These are phyloP conservation scores for Plusia festucae DNA, from an alignment of 2,888 invertebrate genomes.

Conservation along the genomic window DNA sequence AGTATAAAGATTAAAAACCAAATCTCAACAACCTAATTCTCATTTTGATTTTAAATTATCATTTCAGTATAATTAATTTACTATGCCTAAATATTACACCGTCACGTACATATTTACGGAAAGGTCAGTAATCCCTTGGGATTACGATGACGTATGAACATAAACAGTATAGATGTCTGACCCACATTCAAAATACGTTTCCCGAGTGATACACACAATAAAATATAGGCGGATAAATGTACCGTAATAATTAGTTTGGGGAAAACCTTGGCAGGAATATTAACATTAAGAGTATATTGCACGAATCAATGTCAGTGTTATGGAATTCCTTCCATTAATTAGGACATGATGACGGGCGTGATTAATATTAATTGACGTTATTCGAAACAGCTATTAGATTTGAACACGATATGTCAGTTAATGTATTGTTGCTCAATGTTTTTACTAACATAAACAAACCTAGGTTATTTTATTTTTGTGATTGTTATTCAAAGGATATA, in stretches of 20 bases:
- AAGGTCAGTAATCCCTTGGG: not conserved
- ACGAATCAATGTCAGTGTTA: slow-evolving; percentile 57
- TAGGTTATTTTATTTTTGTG: not conserved
- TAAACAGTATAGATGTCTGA: slow-evolving; percentile 5
- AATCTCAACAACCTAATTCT: not conserved
- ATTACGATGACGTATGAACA: slow-evolving; percentile 10
- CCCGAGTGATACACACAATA: slow-evolving; percentile 5
- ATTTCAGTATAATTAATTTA: not conserved
- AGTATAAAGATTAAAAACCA: not conserved
- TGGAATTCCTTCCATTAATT: slow-evolving; percentile 63
- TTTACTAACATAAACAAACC: slow-evolving; percentile 7
- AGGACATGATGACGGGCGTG: slow-evolving; percentile 59
- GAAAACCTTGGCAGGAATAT: slow-evolving; percentile 40
- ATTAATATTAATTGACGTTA: slow-evolving; percentile 66
- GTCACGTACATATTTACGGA: not conserved
- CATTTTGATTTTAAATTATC: not conserved
- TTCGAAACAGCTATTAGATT: slow-evolving; percentile 57
- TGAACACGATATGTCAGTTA: slow-evolving; percentile 36
- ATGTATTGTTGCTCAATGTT: slow-evolving; percentile 36
- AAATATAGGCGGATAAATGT: slow-evolving; percentile 7
- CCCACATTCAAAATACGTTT: not conserved
- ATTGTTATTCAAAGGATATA: not conserved
- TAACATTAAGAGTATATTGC: slow-evolving; percentile 47
- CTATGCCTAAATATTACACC: slow-evolving; percentile 2
- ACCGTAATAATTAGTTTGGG: slow-evolving; percentile 28